Evolutionary conservation across 2,797 vertebrate genomes (phyloP), one percentile per base, ranked within the genome.

Genomic region (Leptoclinus maculatus): DNA sequence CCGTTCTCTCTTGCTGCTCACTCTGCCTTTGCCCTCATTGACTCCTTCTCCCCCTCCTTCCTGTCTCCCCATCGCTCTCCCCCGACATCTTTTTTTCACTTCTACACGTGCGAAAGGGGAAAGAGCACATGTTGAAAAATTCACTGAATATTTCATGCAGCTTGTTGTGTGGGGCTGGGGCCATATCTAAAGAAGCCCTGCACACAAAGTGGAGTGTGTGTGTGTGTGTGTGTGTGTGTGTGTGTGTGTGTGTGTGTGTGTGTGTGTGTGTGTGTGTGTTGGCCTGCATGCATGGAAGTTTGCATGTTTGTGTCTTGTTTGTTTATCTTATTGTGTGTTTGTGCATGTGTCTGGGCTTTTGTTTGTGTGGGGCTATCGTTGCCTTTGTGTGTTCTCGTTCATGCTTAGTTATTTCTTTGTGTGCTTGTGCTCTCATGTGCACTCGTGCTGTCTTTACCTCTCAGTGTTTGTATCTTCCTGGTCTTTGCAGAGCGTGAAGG

Each of bases 71-170:
- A 71, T 81, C n/a, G 41, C 83, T 72, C 58, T 76, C 78, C 82
- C 64, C 68, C 70, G 56, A 23, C 76, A 66, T 83, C 74, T 80
- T 70, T 66, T 89, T 84, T 87, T 74, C 90, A 86, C 84, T 93
- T 90, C 83, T 91, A 91, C 91, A 94, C 79, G 90, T 93, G 92
- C 84, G 76, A 87, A 91, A 89, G 89, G 82, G 88, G 87, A 94
- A 92, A 88, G 88, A 90, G 93, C 92, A 95, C 92, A 93, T 94
- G 94, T 93, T 92, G 91, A 91, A 93, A 94, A 94, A 93, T 92
- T 87, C 89, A 91, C 87, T 94, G 89, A 95, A 94, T 95, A 93
- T 95, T 95, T 95, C 66, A 94, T 95, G 91, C 75, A 74, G 82
- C 84, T 88, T 92, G 86, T 84, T 91, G 83, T 87, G 76, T 45